A percentile compares a stretch with the other conserved stretches of the same genome.
Conservation (phyloP, 2,888 invertebrate genomes). For the Drosophila mulleri region DNA sequence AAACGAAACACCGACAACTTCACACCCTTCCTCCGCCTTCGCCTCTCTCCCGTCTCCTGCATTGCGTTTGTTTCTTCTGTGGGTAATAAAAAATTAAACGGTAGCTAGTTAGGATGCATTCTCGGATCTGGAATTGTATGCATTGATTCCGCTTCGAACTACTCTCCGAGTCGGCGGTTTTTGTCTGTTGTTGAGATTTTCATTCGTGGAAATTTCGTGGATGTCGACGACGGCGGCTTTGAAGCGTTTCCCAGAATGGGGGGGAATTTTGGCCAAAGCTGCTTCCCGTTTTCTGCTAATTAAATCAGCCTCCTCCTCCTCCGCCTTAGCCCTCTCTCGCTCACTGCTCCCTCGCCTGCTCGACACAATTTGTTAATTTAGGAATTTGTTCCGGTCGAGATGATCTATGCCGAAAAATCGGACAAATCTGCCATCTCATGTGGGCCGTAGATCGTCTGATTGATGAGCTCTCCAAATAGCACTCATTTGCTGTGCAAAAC, state of each 20-base stretch:
- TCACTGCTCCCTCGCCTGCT: background rate
- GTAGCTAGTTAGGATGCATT: constrained; percentile 78
- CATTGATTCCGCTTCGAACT: constrained; percentile 53
- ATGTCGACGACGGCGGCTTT: constrained; percentile 70
- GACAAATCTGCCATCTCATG: constrained; percentile 41
- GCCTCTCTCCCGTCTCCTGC: background rate
- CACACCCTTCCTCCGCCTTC: constrained; percentile 60
- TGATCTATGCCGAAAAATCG: constrained; percentile 27
- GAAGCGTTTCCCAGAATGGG: constrained; percentile 62
- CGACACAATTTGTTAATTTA: constrained; percentile 51
- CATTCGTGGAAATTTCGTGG: constrained; percentile 66
- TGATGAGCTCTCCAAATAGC: constrained; percentile 46
- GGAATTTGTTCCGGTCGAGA: constrained; percentile 61
- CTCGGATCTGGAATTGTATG: constrained; percentile 63
- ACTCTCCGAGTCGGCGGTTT: constrained; percentile 37
- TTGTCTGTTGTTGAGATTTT: constrained; percentile 54
- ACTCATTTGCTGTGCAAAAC: constrained; percentile 28
- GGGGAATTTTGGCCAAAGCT: constrained; percentile 28
- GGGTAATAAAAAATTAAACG: constrained; percentile 80
- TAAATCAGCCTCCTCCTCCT: constrained; percentile 42
- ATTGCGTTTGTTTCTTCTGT: constrained; percentile 31
- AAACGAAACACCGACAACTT: constrained; percentile 69
- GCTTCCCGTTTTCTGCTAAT: constrained; percentile 51
- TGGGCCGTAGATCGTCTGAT: constrained; percentile 45
- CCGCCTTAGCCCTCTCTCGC: no score